Base-by-base conservation (phyloP, 2,888 invertebrate species). In the Isoperla grammatica region DNA sequence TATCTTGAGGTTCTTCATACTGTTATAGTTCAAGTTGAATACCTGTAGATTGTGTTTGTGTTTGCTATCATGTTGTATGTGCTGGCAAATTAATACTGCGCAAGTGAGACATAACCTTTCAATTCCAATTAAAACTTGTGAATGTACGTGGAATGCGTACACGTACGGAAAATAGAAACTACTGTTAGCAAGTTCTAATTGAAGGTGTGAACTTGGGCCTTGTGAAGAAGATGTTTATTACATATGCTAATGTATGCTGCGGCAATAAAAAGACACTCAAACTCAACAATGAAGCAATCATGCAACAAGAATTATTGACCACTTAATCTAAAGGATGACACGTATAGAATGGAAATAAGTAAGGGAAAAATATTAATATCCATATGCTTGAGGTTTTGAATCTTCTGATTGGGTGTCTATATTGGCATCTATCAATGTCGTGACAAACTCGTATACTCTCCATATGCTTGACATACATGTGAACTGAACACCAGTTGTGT, bases 351-450 rank as follows among this genome's bases (percentile, higher is more conserved):
- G 43, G 48, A 60, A 29, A 43, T 53, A 22, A 54, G 53, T 29
- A 19, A 39, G 23, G 40, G 22, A 56, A 60, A 56, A 29, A 37
- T 40, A 56, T 17, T 29, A 54, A 40, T 55, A 59, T 54, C 46
- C 45, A 59, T 48, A 55, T 55, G 55, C 48, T 59, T 48, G 22
- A 55, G 53, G 35, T 55, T 50, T 50, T 43, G 15, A 57, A 40
- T 45, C 53, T 61, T 61, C 61, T 57, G 22, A 42, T 60, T 49
- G 29, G 56, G 53, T 56, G 56, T 49, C 55, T 56, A 22, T 49
- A 48, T 56, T 53, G 57, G 45, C 57, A 61, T 61, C 57, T 53
- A 54, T 61, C 61, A 61, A 61, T 53, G 61, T 61, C 61, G 57
- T 29, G 42, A 46, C 29, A 11, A 59, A 53, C 49, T 53, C 19